Conservation (phyloP, 1,140 invertebrate species). For the Drosophila pruinosa region DNA sequence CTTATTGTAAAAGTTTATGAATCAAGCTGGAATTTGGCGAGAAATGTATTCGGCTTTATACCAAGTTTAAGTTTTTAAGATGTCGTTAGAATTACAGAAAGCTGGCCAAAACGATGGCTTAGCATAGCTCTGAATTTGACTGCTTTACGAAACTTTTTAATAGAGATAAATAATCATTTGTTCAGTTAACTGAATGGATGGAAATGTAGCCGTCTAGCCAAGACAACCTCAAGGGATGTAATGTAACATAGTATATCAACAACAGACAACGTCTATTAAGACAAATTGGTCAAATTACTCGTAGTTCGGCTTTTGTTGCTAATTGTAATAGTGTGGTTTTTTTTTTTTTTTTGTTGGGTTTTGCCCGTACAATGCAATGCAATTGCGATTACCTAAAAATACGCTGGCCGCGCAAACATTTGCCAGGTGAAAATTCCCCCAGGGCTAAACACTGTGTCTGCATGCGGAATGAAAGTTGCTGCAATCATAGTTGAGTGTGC, state of each 20-base stretch:
- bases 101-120: not conserved
- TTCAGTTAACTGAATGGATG: not conserved
- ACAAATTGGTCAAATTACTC: conserved; percentile 25
- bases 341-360: not conserved
- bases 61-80: not conserved
- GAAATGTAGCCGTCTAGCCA: not conserved
- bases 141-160: not conserved
- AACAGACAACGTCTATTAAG: not conserved
- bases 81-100: not conserved
- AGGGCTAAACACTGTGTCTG: not conserved
- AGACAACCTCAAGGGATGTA: not conserved
- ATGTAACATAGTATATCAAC: not conserved
- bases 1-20: conserved; percentile 25
- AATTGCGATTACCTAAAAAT: not conserved
- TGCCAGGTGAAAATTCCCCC: conserved; percentile 32
- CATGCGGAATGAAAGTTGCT: conserved; percentile 9
- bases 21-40: not conserved
- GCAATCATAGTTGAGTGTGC: conserved; percentile 18
- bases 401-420: not conserved
- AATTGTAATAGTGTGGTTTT: conserved; percentile 34
- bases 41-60: not conserved
- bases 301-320: not conserved
- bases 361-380: too few species aligned
- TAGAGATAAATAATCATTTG: not conserved
- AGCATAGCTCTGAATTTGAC: not conserved